Evolutionary conservation across 2,797 vertebrate species (phyloP).

Genomic region (Basileuterus tristriatus): DNA sequence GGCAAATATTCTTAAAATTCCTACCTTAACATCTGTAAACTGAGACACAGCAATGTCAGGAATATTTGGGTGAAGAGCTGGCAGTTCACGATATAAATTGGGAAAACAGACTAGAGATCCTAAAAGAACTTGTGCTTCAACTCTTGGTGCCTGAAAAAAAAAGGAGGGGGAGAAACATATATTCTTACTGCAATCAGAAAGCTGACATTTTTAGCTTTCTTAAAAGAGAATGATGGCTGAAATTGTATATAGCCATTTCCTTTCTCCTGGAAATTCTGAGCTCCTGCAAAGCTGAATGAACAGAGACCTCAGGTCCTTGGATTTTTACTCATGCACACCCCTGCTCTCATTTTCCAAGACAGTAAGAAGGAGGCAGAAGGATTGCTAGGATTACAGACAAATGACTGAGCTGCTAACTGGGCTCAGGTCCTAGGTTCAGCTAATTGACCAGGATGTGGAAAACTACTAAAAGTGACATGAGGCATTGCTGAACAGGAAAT

Average conservation of each 20-base stretch:
- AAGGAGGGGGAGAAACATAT: background rate
- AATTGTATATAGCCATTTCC: background rate
- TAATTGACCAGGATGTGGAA: background rate
- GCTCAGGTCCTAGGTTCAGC: background rate
- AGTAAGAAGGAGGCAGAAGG: background rate
- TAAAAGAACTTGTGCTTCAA: conserved; percentile 95
- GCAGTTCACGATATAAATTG: conserved; percentile 92
- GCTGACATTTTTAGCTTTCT: background rate
- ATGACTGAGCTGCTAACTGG: background rate
- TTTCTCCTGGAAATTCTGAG: background rate
- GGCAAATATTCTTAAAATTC: background rate
- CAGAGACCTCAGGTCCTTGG: background rate
- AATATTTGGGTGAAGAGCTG: conserved; percentile 91
- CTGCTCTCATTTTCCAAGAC: background rate
- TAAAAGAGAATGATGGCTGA: background rate
- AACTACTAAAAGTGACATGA: background rate
- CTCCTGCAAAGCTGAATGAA: background rate
- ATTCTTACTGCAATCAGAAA: background rate
- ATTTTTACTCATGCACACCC: background rate
- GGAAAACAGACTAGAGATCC: conserved; percentile 97
- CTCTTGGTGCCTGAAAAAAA: conserved; percentile 87
- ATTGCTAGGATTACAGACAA: background rate
- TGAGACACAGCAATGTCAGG: conserved; percentile 90
- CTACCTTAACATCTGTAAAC: conserved; percentile 94
- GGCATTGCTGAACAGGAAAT: background rate